phyloP scores from a whole-genome alignment of 2,113 vertebrate genomes.

The Porphyrio hochstetteri region DNA sequence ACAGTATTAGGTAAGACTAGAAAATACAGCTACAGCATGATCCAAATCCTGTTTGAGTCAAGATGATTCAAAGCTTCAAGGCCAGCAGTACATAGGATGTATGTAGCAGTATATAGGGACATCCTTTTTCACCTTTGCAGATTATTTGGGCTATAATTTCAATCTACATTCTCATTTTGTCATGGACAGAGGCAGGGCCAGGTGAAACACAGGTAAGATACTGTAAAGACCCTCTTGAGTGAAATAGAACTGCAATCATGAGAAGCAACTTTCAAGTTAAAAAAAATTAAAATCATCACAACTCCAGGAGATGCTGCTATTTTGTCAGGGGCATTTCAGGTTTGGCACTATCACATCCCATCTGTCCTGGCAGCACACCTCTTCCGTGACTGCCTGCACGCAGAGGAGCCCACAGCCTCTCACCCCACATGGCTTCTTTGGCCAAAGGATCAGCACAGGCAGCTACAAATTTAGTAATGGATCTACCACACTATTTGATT shows the following conservation, averaged over 20 bases:
- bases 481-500: not conserved
- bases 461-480: not conserved
- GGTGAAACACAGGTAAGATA: not conserved
- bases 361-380: not conserved
- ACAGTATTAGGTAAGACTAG: not conserved
- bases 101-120: not conserved
- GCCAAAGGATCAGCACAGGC: not conserved
- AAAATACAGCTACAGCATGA: not conserved
- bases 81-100: not conserved
- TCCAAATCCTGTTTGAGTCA: not conserved
- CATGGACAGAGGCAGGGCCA: not conserved
- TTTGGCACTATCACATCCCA: not conserved
- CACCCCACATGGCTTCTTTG: not conserved
- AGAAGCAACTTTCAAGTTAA: not conserved
- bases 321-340: not conserved
- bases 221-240: not conserved
- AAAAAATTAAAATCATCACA: accelerated
- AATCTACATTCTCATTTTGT: not conserved
- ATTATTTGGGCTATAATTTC: not conserved
- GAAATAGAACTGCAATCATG: not conserved
- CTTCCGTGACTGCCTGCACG: accelerated
- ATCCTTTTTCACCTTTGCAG: not conserved
- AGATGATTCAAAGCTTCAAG: not conserved
- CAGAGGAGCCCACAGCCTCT: not conserved
- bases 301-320: not conserved